Base-by-base conservation (phyloP, 2,113 vertebrate species). In the Tyto alba region DNA sequence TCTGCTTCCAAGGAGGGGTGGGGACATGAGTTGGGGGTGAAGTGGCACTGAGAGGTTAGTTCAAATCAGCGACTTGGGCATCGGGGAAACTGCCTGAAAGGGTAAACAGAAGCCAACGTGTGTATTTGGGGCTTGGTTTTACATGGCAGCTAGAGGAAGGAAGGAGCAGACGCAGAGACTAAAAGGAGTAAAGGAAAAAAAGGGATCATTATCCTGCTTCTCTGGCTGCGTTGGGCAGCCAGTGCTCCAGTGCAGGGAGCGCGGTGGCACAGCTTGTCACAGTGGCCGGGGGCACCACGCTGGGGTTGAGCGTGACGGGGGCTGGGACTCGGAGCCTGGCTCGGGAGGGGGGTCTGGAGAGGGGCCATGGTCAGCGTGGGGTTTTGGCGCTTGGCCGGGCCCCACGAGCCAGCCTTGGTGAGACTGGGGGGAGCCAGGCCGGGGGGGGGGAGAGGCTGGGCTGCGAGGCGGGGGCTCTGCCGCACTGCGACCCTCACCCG, bases 401-500 rank as follows among this genome's bases (percentile, higher is more conserved):
- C 74, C 68, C 26, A 22, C 1, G 2, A 38, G 29, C 6, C 72
- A 50, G 22, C 38, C 55, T 45, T 2, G 2, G n/a, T 34, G 63
- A 3, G 7, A 17, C 10, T 6, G 11, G 5, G 7, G 50, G 43
- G n/a, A 94, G 38, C 27, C 48, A 67, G 59, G n/a, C 50, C 45
- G 30, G 11, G 69, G n/a, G 30, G 11, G 69, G n/a, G 23, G 4
- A 77, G 52, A 87, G 36, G 36, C 59, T 9, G 13, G 27, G 57
- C 63, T 75, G 69, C 7, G 6, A 34, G 55, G 32, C 2, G 1
- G 34, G 56, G 36, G 23, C 21, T 89, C 19, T 7, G 14, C 43
- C n/a, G 78, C 71, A 16, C 48, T 3, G 13, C 0, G 0, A 27
- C 40, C 50, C 48, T 63, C 15, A 5, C 16, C 53, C 1, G 0